These are phyloP conservation scores for Paraplagusia blochii DNA, from an alignment of 2,113 vertebrate species.

Conservation along the genomic window DNA sequence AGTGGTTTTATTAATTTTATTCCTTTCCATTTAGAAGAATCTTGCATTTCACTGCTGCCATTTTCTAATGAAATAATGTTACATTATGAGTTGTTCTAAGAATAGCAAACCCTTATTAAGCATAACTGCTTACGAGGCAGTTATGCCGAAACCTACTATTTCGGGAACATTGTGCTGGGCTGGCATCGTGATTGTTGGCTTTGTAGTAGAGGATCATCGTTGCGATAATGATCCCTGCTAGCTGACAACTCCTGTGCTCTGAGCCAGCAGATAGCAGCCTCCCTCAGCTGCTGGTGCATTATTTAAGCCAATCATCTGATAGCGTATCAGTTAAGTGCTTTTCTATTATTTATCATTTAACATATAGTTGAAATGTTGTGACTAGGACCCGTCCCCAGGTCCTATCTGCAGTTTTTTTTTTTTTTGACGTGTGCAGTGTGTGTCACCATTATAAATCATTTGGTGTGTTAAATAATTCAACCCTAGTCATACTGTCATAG, in stretches of 20 bases:
- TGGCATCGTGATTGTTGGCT: slow-evolving; percentile 34
- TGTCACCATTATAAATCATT: background rate
- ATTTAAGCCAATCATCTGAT: slow-evolving; percentile 27
- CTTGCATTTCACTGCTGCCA: slow-evolving; percentile 9
- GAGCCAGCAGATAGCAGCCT: slow-evolving; percentile 25
- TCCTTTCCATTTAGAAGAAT: background rate
- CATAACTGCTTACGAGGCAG: slow-evolving; percentile 50
- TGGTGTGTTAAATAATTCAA: no score
- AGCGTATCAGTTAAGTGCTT: slow-evolving; percentile 4
- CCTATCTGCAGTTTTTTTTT: no score
- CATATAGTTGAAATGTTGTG: background rate
- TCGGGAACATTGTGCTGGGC: slow-evolving; percentile 8
- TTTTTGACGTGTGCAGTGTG: background rate
- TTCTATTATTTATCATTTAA: slow-evolving; percentile 15
- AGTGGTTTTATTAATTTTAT: no score
- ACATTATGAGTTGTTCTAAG: slow-evolving; percentile 44
- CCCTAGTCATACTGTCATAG: no score
- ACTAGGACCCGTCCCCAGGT: background rate
- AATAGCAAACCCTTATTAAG: slow-evolving; percentile 49
- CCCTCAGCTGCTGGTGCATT: slow-evolving; percentile 15
- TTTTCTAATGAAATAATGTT: slow-evolving; percentile 54
- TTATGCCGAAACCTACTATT: slow-evolving; percentile 27
- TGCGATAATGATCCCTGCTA: slow-evolving; percentile 50
- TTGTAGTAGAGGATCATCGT: slow-evolving; percentile 40
- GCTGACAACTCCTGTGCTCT: slow-evolving; percentile 39